These are phyloP conservation scores for Clostera curtula DNA, from an alignment of 2,888 invertebrate genomes.

Conservation along the genomic window DNA sequence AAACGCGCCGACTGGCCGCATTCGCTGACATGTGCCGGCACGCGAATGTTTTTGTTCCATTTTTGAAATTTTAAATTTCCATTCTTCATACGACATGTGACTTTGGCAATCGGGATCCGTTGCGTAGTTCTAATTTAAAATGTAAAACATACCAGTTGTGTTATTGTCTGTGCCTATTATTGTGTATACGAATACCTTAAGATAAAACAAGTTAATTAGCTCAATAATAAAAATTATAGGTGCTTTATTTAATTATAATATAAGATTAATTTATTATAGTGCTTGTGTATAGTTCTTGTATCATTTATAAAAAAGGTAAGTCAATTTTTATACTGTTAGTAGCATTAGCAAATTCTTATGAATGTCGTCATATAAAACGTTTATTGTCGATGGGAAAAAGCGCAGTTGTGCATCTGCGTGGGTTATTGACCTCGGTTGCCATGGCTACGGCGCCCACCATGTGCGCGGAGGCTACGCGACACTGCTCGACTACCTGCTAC, in stretches of 20 bases:
- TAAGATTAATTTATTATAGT: no score
- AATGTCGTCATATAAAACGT: no score
- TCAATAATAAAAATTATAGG: no score
- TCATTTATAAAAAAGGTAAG: no score
- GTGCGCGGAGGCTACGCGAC: slow-evolving; percentile 32
- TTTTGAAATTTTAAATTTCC: slow-evolving; percentile 35
- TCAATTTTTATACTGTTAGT: no score
- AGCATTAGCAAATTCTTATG: no score
- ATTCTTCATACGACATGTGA: slow-evolving; percentile 43
- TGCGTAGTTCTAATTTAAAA: no score
- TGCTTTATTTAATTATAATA: no score
- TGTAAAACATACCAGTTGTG: slow-evolving; percentile 25
- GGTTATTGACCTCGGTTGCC: slow-evolving; percentile 60
- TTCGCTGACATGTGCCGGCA: slow-evolving; percentile 66
- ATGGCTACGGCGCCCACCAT: slow-evolving; percentile 55
- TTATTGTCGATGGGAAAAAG: slow-evolving; percentile 11
- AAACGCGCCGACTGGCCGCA: slow-evolving; percentile 51
- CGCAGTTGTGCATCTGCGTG: slow-evolving; percentile 40
- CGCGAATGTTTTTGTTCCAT: slow-evolving; percentile 68
- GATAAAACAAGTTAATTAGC: no score
- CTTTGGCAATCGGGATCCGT: slow-evolving; percentile 27
- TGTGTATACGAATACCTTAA: no score
- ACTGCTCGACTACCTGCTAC: slow-evolving; percentile 18
- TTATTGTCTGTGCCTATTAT: slow-evolving; percentile 24
- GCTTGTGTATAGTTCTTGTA: no score